phyloP scores from a whole-genome alignment of 1,140 invertebrate genomes.

The Drosophila mayri region DNA sequence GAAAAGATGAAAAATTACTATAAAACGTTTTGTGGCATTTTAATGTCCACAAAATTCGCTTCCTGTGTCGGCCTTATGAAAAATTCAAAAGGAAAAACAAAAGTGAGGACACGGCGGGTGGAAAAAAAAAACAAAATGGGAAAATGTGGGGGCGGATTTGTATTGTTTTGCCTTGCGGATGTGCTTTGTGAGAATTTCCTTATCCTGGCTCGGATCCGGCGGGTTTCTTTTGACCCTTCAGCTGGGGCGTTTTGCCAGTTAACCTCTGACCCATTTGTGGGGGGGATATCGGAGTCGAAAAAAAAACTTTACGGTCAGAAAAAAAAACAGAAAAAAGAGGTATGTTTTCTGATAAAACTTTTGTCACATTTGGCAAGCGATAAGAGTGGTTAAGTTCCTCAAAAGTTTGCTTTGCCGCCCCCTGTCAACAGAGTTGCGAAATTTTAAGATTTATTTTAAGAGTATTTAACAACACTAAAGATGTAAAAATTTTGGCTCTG shows the following conservation, averaged over 20 bases:
- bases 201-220: constrained; percentile 6
- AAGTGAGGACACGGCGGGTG: constrained; percentile 18
- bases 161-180: constrained; percentile 14
- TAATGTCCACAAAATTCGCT: constrained; percentile 77
- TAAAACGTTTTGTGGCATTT: constrained; percentile 84
- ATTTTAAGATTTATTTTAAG: background rate
- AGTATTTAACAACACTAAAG: background rate
- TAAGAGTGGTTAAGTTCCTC: background rate
- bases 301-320: constrained; percentile 1
- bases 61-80: constrained; percentile 54
- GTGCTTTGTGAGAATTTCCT: constrained; percentile 13
- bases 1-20: constrained; percentile 84
- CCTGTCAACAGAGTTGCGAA: background rate
- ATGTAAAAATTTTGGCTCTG: background rate
- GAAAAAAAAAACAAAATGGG: background rate
- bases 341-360: background rate
- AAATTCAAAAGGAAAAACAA: constrained; percentile 79
- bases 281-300: constrained; percentile 9
- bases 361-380: constrained; percentile 1
- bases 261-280: constrained; percentile 24
- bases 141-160: constrained; percentile 4
- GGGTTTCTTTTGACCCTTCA: background rate
- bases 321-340: background rate
- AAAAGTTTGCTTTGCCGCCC: background rate
- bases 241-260: constrained; percentile 11